phyloP scores from a whole-genome alignment of 2,797 vertebrate genomes.

The Pangasius krempfi region DNA sequence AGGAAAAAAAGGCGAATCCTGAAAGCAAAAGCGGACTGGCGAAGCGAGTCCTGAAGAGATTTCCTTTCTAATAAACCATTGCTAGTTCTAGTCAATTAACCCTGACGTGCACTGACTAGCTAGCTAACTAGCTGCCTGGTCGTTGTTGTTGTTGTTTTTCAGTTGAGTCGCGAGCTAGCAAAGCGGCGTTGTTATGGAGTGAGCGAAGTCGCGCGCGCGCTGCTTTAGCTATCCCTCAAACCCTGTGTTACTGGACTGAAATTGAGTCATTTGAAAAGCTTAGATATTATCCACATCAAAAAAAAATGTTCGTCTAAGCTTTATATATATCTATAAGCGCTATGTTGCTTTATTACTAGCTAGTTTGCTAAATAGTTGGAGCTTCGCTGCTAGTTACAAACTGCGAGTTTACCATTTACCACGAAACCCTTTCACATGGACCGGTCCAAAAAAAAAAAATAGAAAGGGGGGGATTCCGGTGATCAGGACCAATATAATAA shows the following conservation, averaged over 20 bases:
- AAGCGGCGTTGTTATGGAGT: constrained; percentile 51
- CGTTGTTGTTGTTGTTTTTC: not conserved
- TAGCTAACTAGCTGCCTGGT: not conserved
- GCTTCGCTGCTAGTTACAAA: not conserved
- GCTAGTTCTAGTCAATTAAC: not conserved
- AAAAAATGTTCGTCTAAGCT: not conserved
- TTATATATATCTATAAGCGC: not conserved
- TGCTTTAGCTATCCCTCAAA: not conserved
- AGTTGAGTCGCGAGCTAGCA: constrained; percentile 7
- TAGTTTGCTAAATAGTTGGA: not conserved
- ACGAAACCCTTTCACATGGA: not conserved
- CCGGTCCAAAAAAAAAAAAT: not conserved
- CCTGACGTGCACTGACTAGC: not conserved
- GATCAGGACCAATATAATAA: not conserved
- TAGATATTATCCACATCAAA: not conserved
- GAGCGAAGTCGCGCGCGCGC: not conserved
- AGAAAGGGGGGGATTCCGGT: not conserved
- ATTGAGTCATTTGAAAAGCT: not conserved
- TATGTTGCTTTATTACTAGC: not conserved
- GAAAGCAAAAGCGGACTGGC: constrained; percentile 39
- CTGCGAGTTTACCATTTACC: constrained; percentile 9
- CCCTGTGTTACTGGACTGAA: not conserved
- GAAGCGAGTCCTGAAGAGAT: constrained; percentile 48
- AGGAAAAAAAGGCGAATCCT: not conserved
- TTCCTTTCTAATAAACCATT: constrained; percentile 4